These are phyloP conservation scores for Platysternon megacephalum DNA, from an alignment of 2,113 vertebrate genomes.

Conservation along the genomic window DNA sequence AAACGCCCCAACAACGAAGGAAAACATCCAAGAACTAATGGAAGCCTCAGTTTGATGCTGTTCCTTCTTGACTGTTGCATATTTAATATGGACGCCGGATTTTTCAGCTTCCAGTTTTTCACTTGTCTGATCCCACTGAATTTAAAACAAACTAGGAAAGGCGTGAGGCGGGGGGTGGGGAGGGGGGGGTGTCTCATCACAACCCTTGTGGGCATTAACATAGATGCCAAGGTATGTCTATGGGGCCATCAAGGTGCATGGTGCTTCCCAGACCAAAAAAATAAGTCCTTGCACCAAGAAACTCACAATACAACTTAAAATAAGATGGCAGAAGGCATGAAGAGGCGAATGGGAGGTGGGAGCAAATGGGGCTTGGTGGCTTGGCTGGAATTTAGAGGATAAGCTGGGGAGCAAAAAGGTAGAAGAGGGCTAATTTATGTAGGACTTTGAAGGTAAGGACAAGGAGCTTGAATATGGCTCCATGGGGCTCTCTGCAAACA, in stretches of 20 bases:
- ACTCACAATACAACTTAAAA: not conserved
- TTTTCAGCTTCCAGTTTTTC: not conserved
- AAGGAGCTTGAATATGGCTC: too few relatives aligned
- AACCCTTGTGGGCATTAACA: accelerated
- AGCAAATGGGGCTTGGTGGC: not conserved
- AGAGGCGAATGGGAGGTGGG: not conserved
- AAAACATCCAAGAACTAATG: not conserved
- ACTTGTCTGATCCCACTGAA: not conserved
- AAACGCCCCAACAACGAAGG: not conserved
- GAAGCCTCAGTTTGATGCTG: not conserved
- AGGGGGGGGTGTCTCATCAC: not conserved
- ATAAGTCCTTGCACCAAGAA: not conserved
- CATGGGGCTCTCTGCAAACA: too few relatives aligned
- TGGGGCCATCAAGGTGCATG: not conserved
- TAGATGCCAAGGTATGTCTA: not conserved
- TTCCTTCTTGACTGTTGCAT: not conserved
- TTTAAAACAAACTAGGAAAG: not conserved
- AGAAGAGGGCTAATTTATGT: too few relatives aligned
- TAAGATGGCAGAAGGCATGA: not conserved
- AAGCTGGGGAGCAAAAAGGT: too few relatives aligned
- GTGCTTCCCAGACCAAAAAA: accelerated
- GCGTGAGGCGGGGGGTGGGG: too few relatives aligned
- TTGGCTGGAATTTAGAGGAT: too few relatives aligned
- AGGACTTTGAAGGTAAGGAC: too few relatives aligned
- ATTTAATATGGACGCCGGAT: not conserved